These are phyloP conservation scores for Otis tarda DNA, from an alignment of 2,113 vertebrate genomes.

Conservation along the genomic window DNA sequence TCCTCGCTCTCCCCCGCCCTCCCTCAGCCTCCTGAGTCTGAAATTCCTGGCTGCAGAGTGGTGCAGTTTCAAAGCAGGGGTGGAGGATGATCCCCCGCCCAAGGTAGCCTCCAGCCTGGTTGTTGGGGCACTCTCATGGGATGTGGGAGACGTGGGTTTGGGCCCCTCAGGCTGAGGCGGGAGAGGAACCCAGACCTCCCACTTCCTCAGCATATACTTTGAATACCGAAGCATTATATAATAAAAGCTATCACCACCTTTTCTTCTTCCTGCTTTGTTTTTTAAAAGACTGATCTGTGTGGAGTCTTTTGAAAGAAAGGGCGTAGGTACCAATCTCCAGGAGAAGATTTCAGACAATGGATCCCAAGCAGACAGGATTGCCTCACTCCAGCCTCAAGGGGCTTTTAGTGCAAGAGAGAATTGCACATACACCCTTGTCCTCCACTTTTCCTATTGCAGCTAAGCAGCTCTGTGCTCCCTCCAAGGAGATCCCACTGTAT, in stretches of 20 bases:
- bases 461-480: background rate
- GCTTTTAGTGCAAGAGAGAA: conserved; percentile 50
- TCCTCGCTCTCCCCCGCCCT: background rate
- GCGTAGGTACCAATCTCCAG: conserved; percentile 66
- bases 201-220: conserved; percentile 69
- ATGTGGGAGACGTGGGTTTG: conserved; percentile 55
- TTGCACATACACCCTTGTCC: conserved; percentile 51
- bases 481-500: background rate
- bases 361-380: conserved; percentile 57
- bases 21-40: background rate
- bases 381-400: conserved; percentile 61
- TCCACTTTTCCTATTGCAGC: conserved; percentile 25
- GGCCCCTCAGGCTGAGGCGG: conserved; percentile 55
- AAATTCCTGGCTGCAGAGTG: background rate
- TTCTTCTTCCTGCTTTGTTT: conserved; percentile 72
- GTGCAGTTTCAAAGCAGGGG: conserved; percentile 30
- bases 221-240: conserved; percentile 57
- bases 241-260: conserved; percentile 68
- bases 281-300: conserved; percentile 45
- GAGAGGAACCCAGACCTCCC: conserved; percentile 50
- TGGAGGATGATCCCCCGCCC: conserved; percentile 43
- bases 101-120: conserved; percentile 58
- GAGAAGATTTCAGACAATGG: conserved; percentile 67
- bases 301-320: conserved; percentile 68
- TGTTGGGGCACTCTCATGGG: conserved; percentile 47